Conservation (phyloP, 2,888 invertebrate genomes). For the Leptogaster cylindrica region DNA sequence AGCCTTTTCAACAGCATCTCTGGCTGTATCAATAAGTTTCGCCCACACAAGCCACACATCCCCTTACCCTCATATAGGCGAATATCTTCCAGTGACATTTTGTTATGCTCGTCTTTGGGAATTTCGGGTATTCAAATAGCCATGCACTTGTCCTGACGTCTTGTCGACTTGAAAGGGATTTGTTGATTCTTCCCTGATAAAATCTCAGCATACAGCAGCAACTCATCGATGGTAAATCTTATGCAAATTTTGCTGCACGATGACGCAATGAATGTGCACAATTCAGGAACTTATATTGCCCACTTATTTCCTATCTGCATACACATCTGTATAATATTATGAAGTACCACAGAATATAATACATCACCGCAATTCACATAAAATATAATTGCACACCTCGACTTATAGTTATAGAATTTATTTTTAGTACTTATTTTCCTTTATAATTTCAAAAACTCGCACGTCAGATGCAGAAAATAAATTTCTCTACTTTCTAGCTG, state of each 20-base stretch:
- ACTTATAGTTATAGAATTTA: too few relatives aligned
- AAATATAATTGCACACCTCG: too few relatives aligned
- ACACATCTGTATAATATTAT: too few relatives aligned
- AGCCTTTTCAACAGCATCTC: slow-evolving; percentile 15
- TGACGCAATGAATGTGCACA: not conserved
- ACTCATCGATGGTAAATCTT: slow-evolving; percentile 16
- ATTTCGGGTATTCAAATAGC: slow-evolving; percentile 31
- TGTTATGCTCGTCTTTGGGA: slow-evolving; percentile 14
- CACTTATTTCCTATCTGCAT: not conserved
- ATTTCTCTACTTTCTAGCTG: too few relatives aligned
- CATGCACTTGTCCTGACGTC: slow-evolving; percentile 27
- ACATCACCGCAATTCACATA: too few relatives aligned
- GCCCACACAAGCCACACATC: slow-evolving; percentile 12
- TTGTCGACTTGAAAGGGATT: slow-evolving; percentile 20
- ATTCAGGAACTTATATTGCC: not conserved
- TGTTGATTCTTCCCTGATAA: slow-evolving; percentile 32
- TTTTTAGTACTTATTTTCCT: too few relatives aligned
- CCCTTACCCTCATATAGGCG: not conserved
- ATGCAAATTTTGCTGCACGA: slow-evolving; percentile 14
- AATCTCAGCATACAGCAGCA: slow-evolving; percentile 31
- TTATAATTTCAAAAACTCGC: too few relatives aligned
- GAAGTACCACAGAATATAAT: too few relatives aligned
- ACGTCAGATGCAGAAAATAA: too few relatives aligned
- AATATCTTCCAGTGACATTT: slow-evolving; percentile 26
- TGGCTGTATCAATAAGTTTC: slow-evolving; percentile 33